Percentiles rank a stretch among this genome's conserved stretches.
phyloP scores from a whole-genome alignment of 2,113 vertebrate species.

The Phasianus colchicus region DNA sequence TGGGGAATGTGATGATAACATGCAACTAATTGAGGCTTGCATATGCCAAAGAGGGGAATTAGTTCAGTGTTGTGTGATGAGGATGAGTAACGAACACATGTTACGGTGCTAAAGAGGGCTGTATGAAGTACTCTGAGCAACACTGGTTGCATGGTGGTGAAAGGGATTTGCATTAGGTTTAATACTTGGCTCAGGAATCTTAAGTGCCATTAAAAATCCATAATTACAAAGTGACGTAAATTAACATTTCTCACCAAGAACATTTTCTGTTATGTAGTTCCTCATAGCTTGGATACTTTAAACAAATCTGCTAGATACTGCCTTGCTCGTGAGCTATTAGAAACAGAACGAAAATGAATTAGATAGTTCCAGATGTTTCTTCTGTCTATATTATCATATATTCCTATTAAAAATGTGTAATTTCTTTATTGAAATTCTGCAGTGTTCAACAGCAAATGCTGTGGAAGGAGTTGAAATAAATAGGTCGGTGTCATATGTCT shows the following conservation, averaged over 20 bases:
- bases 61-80: neutral
- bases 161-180: neutral
- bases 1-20: slow-evolving; percentile 41
- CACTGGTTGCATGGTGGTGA: neutral
- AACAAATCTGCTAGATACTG: neutral
- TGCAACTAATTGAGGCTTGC: slow-evolving; percentile 20
- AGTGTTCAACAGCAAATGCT: neutral
- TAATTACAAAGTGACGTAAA: neutral
- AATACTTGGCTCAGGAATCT: neutral
- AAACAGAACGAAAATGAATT: neutral
- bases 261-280: neutral
- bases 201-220: neutral
- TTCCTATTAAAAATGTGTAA: neutral
- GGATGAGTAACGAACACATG: neutral
- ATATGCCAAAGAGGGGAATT: neutral
- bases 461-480: neutral
- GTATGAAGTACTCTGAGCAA: neutral
- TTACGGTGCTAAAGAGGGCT: neutral
- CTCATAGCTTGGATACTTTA: neutral
- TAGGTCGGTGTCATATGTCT: neutral
- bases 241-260: neutral
- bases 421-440: neutral
- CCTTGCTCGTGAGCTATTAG: neutral
- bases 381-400: neutral
- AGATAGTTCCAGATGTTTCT: neutral